Percentiles rank a stretch among this genome's conserved stretches.
Evolutionary conservation across 2,113 vertebrate species (phyloP).

Genomic region (Nibea albiflora): DNA sequence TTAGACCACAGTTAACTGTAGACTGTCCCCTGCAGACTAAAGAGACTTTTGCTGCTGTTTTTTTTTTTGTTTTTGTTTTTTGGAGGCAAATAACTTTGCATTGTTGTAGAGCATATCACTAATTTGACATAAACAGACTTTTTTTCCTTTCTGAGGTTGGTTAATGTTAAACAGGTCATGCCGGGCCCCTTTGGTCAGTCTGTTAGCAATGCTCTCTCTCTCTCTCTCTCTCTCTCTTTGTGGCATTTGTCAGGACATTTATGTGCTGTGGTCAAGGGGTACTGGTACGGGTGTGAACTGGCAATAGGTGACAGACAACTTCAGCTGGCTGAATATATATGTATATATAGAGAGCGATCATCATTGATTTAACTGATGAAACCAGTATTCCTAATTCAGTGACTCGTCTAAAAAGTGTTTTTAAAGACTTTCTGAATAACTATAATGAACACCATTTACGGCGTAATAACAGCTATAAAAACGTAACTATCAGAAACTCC

Average conservation of each 20-base stretch:
- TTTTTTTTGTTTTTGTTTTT: neutral
- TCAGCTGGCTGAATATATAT: conserved; percentile 44
- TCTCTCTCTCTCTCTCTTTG: neutral
- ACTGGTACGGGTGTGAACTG: conserved; percentile 25
- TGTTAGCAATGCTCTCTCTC: neutral
- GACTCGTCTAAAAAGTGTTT: neutral
- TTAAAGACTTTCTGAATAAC: neutral
- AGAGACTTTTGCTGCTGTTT: conserved; percentile 7
- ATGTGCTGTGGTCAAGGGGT: conserved; percentile 49
- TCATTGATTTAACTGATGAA: neutral
- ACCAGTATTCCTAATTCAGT: neutral
- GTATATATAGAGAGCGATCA: neutral
- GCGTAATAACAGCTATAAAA: neutral
- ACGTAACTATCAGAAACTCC: neutral
- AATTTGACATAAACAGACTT: conserved; percentile 18
- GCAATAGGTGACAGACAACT: conserved; percentile 25
- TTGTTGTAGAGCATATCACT: conserved; percentile 34
- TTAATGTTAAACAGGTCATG: conserved; percentile 57
- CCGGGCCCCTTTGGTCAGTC: neutral
- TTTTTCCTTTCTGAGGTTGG: neutral
- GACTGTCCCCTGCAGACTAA: conserved; percentile 57
- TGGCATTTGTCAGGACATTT: conserved; percentile 33
- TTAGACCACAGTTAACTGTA: conserved; percentile 74
- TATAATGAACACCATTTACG: neutral
- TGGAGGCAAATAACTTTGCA: conserved; percentile 5